Evolutionary conservation across 2,113 vertebrate species (phyloP).

Genomic region (Ancistrus triradiatus): DNA sequence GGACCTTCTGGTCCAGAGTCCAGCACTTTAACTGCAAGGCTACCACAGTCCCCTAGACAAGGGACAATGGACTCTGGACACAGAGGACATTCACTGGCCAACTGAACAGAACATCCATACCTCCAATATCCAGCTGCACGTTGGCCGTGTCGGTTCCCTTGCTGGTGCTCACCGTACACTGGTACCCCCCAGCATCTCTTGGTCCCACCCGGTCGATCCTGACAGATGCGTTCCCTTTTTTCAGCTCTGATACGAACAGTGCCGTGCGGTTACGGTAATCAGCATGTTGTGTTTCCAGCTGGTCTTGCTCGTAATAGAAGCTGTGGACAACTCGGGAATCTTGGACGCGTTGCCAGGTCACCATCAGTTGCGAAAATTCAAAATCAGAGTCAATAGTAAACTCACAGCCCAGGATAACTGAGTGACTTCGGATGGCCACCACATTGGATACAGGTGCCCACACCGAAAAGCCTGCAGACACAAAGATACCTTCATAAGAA

Average conservation of each 20-base stretch:
- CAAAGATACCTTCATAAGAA: neutral
- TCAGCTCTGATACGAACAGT: conserved; percentile 33
- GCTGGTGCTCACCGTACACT: conserved; percentile 42
- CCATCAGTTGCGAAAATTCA: conserved; percentile 22
- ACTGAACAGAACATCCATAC: conserved; percentile 15
- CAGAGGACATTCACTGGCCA: too few relatives aligned
- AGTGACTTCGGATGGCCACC: conserved; percentile 30
- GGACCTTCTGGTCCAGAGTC: too few relatives aligned
- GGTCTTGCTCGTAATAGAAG: conserved; percentile 44
- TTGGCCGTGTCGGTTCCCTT: conserved; percentile 39
- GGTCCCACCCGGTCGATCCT: conserved; percentile 15
- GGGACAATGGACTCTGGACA: too few relatives aligned
- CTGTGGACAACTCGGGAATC: conserved; percentile 44
- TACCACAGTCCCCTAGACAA: too few relatives aligned
- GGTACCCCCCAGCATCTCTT: conserved; percentile 31
- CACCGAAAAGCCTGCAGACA: conserved; percentile 43
- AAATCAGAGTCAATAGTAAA: conserved; percentile 30
- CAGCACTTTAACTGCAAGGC: too few relatives aligned
- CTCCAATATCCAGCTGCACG: conserved; percentile 46
- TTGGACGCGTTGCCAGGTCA: conserved; percentile 48
- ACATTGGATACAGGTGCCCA: neutral
- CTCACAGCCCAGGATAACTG: conserved; percentile 39
- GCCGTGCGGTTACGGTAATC: conserved; percentile 31
- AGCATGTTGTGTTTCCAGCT: conserved; percentile 26
- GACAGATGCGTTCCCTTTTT: conserved; percentile 46